These are phyloP conservation scores for Hyposoter didymator DNA, from an alignment of 2,888 invertebrate genomes.

Conservation along the genomic window DNA sequence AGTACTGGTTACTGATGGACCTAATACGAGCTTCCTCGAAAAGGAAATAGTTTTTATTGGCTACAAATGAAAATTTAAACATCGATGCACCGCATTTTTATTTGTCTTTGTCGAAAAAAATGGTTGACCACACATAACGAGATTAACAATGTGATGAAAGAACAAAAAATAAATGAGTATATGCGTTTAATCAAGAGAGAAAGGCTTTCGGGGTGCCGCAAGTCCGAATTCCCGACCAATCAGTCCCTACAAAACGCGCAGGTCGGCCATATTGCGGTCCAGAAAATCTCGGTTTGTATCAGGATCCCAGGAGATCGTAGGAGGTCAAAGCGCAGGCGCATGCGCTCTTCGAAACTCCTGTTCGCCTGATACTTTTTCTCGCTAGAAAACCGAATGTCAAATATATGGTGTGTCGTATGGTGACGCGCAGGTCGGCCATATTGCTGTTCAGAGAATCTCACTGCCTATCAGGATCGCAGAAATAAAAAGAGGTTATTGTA, in stretches of 20 bases:
- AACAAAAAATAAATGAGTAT: conserved; percentile 4
- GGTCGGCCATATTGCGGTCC: conserved; percentile 66
- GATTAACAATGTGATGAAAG: background rate
- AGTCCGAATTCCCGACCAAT: conserved; percentile 53
- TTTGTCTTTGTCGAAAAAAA: background rate
- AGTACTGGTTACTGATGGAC: background rate
- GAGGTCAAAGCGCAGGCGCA: background rate
- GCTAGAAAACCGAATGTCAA: conserved; percentile 31
- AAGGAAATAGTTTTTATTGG: background rate
- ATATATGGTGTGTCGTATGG: conserved; percentile 14
- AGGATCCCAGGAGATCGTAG: conserved; percentile 5
- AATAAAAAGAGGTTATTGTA: background rate
- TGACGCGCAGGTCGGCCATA: conserved; percentile 37
- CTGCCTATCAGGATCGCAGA: conserved; percentile 53
- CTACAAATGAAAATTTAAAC: background rate
- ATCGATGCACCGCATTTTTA: background rate
- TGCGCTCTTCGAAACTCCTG: background rate
- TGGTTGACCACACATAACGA: background rate
- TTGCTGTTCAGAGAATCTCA: conserved; percentile 63
- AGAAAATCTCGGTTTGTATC: conserved; percentile 67
- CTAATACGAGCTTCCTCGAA: background rate
- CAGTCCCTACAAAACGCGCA: conserved; percentile 57
- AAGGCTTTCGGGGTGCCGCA: conserved; percentile 42
- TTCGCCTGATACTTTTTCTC: conserved; percentile 29
- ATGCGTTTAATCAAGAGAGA: conserved; percentile 20